Base-by-base conservation (phyloP, 2,113 vertebrate genomes). In the Chamaea fasciata region DNA sequence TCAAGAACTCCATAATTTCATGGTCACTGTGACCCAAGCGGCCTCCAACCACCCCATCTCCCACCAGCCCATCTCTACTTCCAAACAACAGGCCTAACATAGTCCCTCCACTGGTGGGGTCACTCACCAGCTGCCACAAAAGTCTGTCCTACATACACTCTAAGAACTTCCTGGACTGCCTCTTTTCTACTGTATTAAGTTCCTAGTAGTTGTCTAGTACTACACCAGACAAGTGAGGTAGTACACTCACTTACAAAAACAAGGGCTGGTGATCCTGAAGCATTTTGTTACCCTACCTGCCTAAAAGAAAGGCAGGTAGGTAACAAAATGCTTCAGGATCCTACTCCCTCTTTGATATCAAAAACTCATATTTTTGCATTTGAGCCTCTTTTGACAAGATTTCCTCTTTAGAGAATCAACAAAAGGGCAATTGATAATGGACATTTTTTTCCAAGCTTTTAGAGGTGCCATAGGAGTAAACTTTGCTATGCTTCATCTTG, bases 1-100 rank as follows among this genome's bases (percentile, higher is more conserved):
- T 8, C 0, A 4, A 23, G 33, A 46, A 37, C 19, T 23, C 33
- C 57, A 6, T 21, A 8, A 37, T 75, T 75, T 75, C 26, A 47
- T 11, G 6, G 11, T 47, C 7, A 9, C 5, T 49, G 1, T 59
- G n/a, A 3, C 44, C 27, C 44, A 37, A 24, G 20, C 0, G 1
- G 7, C 41, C 27, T 49, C 21, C 21, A 37, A 14, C 5, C 11
- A 31, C 15, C 24, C 13, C 27, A 39, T 37, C 26, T 76, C 15
- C 21, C 56, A 76, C 27, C 44, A 49, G 27, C 16, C 5, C 12
- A 24, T 31, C 21, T 49, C n/a, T 33, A 20, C 39, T 49, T 60
- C 4, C 12, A 39, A 76, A 26, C 27, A 60, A 11, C 20, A 31
- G 28, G 1, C 49, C 27, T 19, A 31, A 60, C 15, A 31, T 7